Evolutionary conservation across 2,797 vertebrate species (phyloP).

Genomic region (Rhinella marina): DNA sequence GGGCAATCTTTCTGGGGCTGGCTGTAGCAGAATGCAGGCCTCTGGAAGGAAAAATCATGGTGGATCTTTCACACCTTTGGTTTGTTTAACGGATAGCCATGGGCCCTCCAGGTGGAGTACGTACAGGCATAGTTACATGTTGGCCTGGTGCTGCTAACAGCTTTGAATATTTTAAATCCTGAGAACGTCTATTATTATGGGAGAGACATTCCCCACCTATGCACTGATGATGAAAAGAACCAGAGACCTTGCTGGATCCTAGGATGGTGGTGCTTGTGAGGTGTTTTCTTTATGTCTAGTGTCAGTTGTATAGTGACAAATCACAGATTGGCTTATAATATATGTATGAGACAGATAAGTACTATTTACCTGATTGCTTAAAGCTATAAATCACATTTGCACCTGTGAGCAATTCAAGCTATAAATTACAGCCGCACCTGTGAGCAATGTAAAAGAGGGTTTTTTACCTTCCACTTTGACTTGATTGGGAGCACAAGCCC

Average conservation of each 20-base stretch:
- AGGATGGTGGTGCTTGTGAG: background rate
- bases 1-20: background rate
- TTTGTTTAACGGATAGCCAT: too few relatives aligned
- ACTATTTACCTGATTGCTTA: background rate
- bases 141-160: background rate
- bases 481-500: constrained; percentile 77
- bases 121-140: background rate
- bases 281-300: too few relatives aligned
- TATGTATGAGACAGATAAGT: background rate
- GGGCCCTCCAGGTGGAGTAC: background rate
- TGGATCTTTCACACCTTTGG: background rate
- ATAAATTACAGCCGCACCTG: background rate
- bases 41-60: background rate
- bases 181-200: background rate
- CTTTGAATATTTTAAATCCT: background rate
- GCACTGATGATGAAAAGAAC: background rate
- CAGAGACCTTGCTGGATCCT: background rate
- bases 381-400: too few relatives aligned
- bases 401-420: background rate
- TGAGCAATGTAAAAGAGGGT: background rate
- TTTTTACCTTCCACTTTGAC: constrained; percentile 85
- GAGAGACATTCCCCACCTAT: background rate
- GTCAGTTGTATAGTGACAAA: too few relatives aligned
- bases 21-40: background rate
- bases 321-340: background rate